phyloP scores from a whole-genome alignment of 2,888 invertebrate genomes.

The Drosophila gaucha region DNA sequence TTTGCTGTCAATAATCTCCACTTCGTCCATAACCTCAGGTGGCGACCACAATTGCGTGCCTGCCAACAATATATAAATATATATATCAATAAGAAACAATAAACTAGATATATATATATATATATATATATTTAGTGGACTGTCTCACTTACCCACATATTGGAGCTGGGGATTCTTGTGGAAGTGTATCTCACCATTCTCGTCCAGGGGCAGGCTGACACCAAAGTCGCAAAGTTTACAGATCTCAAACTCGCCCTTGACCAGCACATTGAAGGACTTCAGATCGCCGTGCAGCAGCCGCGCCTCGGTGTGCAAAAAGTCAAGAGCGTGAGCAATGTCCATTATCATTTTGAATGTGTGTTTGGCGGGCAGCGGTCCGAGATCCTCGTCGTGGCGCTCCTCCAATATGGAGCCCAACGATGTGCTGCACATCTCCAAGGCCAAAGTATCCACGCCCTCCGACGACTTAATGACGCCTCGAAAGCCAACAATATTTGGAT shows the following conservation, averaged over 20 bases:
- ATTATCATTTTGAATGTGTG: constrained; percentile 88
- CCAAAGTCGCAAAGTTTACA: constrained; percentile 95
- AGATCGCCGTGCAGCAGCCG: constrained; percentile 92
- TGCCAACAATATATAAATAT: constrained; percentile 51
- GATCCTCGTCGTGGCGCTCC: constrained; percentile 86
- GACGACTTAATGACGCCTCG: constrained; percentile 85
- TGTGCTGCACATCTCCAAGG: constrained; percentile 91
- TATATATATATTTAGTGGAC: neutral
- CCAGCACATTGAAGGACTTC: constrained; percentile 92
- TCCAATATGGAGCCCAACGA: constrained; percentile 92
- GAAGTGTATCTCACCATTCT: constrained; percentile 87
- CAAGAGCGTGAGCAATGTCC: constrained; percentile 89
- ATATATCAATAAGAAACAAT: neutral
- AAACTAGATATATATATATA: neutral
- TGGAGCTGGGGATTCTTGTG: constrained; percentile 85
- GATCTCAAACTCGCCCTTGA: constrained; percentile 90
- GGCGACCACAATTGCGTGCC: constrained; percentile 93
- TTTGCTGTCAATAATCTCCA: constrained; percentile 87
- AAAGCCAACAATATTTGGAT: constrained; percentile 94
- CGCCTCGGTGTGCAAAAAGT: constrained; percentile 91
- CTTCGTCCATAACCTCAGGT: constrained; percentile 89
- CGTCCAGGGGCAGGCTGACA: constrained; percentile 89
- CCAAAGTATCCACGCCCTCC: constrained; percentile 87
- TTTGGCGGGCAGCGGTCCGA: constrained; percentile 87
- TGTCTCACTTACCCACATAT: constrained; percentile 87